Evolutionary conservation across 2,888 invertebrate species (phyloP).

Genomic region (Morpho achilles): DNA sequence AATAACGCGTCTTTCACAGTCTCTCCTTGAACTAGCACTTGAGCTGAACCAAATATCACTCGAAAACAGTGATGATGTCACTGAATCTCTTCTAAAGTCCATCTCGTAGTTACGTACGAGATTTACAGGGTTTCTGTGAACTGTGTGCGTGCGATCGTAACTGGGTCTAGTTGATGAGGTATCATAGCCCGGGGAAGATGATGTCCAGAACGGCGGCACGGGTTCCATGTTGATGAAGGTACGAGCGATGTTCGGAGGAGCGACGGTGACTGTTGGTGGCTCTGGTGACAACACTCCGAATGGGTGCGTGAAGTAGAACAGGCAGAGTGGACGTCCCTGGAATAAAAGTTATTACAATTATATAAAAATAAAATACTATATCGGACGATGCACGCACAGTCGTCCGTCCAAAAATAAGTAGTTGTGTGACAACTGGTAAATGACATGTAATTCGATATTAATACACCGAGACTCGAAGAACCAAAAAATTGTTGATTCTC

Average conservation of each 20-base stretch:
- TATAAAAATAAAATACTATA: neutral
- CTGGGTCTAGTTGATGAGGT: conserved; percentile 31
- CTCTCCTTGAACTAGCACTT: conserved; percentile 40
- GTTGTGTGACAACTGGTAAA: too few species aligned
- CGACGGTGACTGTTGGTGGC: conserved; percentile 44
- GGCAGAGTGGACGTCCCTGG: conserved; percentile 71
- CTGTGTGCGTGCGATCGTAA: conserved; percentile 43
- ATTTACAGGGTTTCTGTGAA: conserved; percentile 40
- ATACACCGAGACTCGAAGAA: too few species aligned
- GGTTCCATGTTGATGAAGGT: conserved; percentile 56
- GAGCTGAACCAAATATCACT: conserved; percentile 52
- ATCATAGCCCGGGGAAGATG: conserved; percentile 45
- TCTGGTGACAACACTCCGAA: conserved; percentile 76
- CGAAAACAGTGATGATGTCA: conserved; percentile 52
- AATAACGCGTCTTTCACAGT: conserved; percentile 39
- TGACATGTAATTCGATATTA: too few species aligned
- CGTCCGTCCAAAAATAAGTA: too few species aligned
- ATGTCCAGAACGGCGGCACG: conserved; percentile 40
- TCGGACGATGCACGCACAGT: too few species aligned
- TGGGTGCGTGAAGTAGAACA: conserved; percentile 79
- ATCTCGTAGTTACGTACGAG: conserved; percentile 38
- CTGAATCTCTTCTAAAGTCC: conserved; percentile 37
- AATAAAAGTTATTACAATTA: conserved; percentile 16
- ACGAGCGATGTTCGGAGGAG: conserved; percentile 30
- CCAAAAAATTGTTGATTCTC: too few species aligned